Base-by-base conservation (phyloP, 2,113 vertebrate genomes). In the Eubucco bourcierii region DNA sequence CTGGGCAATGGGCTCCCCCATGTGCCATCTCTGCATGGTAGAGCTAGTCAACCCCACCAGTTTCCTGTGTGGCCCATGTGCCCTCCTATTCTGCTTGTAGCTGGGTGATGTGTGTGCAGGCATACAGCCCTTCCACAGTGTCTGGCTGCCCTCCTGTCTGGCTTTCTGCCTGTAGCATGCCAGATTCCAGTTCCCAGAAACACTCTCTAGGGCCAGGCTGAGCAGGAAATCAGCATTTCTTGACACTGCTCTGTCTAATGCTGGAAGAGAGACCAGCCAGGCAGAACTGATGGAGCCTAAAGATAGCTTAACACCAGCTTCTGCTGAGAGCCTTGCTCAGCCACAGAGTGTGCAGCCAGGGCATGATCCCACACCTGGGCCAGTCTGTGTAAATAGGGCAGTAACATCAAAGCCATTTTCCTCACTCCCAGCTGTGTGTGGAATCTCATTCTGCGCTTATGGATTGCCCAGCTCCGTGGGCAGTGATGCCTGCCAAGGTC, bases 11-110 rank as follows among this genome's bases (percentile, higher is more conserved):
- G 29, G 25, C 4, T 80, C 10, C n/a, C 55, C 10, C 21, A 9
- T 11, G 17, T 0, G 0, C 2, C 6, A 1, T 41, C 4, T 44
- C 56, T 23, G 10, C 6, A 11, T 9, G 15, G 3, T 19, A 85
- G 16, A 87, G n/a, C 41, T 56, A 39, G 28, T 59, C 4, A 29
- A 1, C 2, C n/a, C 10, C 41, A 11, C 6, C 5, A 2, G 15
- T 4, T 70, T 41, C 34, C 56, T 0, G 1, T 11, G 13, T 2
- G 18, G 4, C 21, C 12, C 29, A 47, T 1, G 3, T 1, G 3
- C 12, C 34, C 47, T n/a, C 72, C 60, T 37, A 0, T 8, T 41
- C 44, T 55, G n/a, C 56, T 52, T 52, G 50, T 52, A 6, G 11
- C 50, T 25, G 23, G 50, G 12, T 52, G 50, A 24, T 52, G 50